These are phyloP conservation scores for Pyxicephalus adspersus DNA, from an alignment of 2,113 vertebrate species.

Conservation along the genomic window DNA sequence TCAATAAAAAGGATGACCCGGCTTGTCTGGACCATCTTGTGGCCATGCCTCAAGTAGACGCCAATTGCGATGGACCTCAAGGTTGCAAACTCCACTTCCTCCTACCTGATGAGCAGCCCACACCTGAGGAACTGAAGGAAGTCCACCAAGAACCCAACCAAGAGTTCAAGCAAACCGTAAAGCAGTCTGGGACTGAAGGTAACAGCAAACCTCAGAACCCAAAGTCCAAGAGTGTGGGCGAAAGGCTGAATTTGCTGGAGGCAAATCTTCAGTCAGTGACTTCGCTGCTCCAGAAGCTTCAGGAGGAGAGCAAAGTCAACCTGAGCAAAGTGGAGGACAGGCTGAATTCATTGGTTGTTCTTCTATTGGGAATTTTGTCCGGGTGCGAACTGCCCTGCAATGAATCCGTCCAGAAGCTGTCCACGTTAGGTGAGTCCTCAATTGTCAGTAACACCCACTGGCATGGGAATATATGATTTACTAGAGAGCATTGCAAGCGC, in stretches of 20 bases:
- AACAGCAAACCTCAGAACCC: slow-evolving; percentile 27
- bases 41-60: slow-evolving; percentile 14
- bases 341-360: background rate
- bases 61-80: slow-evolving; percentile 38
- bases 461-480: background rate
- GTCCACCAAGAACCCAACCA: slow-evolving; percentile 55
- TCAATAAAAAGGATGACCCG: slow-evolving; percentile 36
- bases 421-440: background rate
- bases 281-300: slow-evolving; percentile 24
- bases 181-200: slow-evolving; percentile 42
- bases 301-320: slow-evolving; percentile 45
- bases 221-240: slow-evolving; percentile 27
- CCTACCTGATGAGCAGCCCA: slow-evolving; percentile 5
- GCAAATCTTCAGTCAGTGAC: background rate
- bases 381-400: slow-evolving; percentile 53
- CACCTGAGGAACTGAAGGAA: slow-evolving; percentile 51
- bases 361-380: background rate
- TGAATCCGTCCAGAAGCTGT: slow-evolving; percentile 31
- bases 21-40: background rate
- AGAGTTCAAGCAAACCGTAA: slow-evolving; percentile 53
- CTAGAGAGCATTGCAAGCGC: too few species aligned
- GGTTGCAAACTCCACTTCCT: slow-evolving; percentile 44
- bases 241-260: slow-evolving; percentile 41
- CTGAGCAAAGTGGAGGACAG: slow-evolving; percentile 12
- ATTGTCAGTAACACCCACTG: background rate